Evolutionary conservation across 53 echinoderm and acorn worm species (phyloP), one percentile per base, ranked within the genome.

Genomic region (Astropecten irregularis): DNA sequence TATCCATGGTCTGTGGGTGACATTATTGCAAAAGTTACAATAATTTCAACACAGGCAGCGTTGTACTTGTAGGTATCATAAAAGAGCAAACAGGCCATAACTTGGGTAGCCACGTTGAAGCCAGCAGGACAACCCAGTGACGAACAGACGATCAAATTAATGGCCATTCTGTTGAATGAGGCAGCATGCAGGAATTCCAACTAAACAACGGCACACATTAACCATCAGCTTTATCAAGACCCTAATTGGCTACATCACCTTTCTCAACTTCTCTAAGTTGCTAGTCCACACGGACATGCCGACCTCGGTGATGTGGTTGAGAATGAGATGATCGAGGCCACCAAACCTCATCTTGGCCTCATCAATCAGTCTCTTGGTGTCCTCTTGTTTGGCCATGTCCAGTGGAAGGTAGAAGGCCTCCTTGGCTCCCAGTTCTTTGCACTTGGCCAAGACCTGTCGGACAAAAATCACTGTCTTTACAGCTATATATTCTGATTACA

Each of bases 391-490:
- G 4, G 84, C 77, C 96, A 95, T 95, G 73, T 95, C 96, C 4
- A 95, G 74, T 1, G 96, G 84, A 8, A 95, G 76, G 49, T 95
- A 95, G 62, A 86, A 82, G 21, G 93, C 96, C 29, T 91, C 89
- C 53, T 91, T 44, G 20, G 96, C 96, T 66, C 96, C 96, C 10
- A 95, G 71, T 34, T 93, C 91, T 67, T 93, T 90, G 82, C 93
- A 93, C 69, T 84, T 93, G 52, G 67, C 86, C 14, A 91, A 91
- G 14, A 95, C 96, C 96, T 95, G 49, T 42, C 19, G 48, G n/a
- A n/a, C n/a, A n/a, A n/a, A n/a, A n/a, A n/a, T n/a, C n/a, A n/a
- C n/a, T n/a, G n/a, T n/a, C n/a, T n/a, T n/a, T n/a, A n/a, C n/a
- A n/a, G n/a, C n/a, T n/a, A n/a, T 32, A 40, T 9, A 68, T 18